Percentiles rank a stretch among this genome's conserved stretches.
phyloP scores from a whole-genome alignment of 2,888 invertebrate genomes.

The Lottia scabra region DNA sequence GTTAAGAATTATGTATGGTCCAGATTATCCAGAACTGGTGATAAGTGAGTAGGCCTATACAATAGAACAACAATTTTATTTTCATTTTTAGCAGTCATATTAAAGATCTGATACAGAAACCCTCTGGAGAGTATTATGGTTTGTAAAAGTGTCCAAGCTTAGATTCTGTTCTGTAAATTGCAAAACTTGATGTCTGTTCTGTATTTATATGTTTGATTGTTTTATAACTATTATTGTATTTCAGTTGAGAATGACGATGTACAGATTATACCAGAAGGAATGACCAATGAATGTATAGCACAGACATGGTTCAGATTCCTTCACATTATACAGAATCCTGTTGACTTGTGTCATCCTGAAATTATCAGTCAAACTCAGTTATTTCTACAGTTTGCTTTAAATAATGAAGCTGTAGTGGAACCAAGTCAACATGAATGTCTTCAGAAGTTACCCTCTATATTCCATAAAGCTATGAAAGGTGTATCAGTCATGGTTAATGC shows the following conservation, averaged over 20 bases:
- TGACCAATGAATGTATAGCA: constrained; percentile 87
- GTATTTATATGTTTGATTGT: too few relatives aligned
- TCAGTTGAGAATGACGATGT: constrained; percentile 85
- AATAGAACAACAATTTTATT: background rate
- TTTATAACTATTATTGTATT: constrained; percentile 24
- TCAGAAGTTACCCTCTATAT: constrained; percentile 81
- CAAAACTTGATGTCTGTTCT: too few relatives aligned
- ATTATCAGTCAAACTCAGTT: constrained; percentile 79
- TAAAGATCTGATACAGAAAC: background rate
- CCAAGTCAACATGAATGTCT: constrained; percentile 83
- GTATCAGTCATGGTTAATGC: constrained; percentile 94
- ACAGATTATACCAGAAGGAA: constrained; percentile 83
- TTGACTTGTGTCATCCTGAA: constrained; percentile 76
- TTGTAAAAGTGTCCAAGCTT: too few relatives aligned
- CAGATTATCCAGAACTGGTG: constrained; percentile 67
- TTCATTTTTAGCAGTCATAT: background rate
- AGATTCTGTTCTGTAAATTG: too few relatives aligned
- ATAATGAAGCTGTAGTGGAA: constrained; percentile 81
- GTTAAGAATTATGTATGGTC: constrained; percentile 87
- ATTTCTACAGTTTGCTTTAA: constrained; percentile 84
- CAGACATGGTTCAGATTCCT: constrained; percentile 97
- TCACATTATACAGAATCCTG: constrained; percentile 94
- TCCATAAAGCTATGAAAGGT: constrained; percentile 92
- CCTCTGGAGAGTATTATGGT: background rate
- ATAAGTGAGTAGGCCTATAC: constrained; percentile 65